Percentiles rank a stretch among this genome's conserved stretches.
These are phyloP conservation scores for Caenorhabditis becei DNA, from an alignment of 2,888 invertebrate genomes.

Conservation along the genomic window DNA sequence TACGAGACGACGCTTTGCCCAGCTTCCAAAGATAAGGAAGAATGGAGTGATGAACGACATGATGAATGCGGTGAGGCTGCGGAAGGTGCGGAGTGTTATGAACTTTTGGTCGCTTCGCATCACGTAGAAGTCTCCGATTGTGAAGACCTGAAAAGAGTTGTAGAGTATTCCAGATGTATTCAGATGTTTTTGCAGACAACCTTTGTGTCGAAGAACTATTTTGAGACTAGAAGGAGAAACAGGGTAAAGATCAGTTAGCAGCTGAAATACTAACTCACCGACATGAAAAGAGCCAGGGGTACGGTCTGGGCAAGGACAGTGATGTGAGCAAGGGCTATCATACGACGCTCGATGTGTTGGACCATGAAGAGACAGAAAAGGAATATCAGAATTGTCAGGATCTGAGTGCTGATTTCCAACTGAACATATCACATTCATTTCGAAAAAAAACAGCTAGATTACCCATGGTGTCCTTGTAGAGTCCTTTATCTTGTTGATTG, in stretches of 20 bases:
- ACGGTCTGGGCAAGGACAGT: constrained; percentile 47
- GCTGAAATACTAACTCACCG: constrained; percentile 22
- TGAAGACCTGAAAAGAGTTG: constrained; percentile 13
- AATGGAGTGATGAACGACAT: constrained; percentile 39
- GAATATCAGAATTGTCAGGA: constrained; percentile 9
- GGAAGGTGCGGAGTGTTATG: constrained; percentile 6
- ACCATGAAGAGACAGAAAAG: constrained; percentile 18
- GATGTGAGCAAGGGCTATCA: constrained; percentile 9
- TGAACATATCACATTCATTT: constrained; percentile 3
- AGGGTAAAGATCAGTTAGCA: neutral
- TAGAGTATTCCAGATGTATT: neutral
- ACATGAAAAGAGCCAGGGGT: constrained; percentile 27
- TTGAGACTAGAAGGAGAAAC: neutral
- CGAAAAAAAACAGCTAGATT: neutral
- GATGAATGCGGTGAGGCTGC: constrained; percentile 5
- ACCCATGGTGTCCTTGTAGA: constrained; percentile 22
- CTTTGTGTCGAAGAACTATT: neutral
- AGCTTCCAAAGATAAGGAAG: constrained; percentile 41
- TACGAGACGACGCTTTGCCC: constrained; percentile 27
- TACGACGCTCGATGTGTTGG: constrained; percentile 32
- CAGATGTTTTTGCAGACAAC: neutral
- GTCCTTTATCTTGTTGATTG: constrained; percentile 19
- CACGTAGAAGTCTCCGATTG: constrained; percentile 13
- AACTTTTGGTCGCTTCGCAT: neutral
- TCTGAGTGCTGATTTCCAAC: constrained; percentile 25